These are phyloP conservation scores for Rhabdornis inornatus DNA, from an alignment of 2,113 vertebrate genomes.

Conservation along the genomic window DNA sequence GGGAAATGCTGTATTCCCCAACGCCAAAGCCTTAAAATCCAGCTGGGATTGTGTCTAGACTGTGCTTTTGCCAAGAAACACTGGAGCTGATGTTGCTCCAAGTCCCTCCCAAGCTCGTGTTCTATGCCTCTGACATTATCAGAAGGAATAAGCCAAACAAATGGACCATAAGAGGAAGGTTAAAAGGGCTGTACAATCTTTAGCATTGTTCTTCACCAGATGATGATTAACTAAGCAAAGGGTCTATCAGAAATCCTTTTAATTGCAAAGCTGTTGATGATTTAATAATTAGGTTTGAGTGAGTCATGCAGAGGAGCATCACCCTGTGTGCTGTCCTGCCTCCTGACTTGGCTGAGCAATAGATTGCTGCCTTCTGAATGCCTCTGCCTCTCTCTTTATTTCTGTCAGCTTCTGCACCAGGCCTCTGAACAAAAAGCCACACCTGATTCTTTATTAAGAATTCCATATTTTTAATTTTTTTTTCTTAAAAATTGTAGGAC, in stretches of 20 bases:
- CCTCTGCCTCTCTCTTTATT: background rate
- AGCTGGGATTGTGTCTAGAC: background rate
- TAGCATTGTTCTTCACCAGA: background rate
- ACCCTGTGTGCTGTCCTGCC: background rate
- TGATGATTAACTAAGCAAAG: background rate
- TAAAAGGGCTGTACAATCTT: background rate
- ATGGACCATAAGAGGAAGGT: background rate
- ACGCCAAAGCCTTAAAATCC: accelerated
- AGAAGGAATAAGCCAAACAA: background rate
- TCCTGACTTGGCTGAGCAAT: background rate
- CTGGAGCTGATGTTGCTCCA: background rate
- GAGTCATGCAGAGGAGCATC: background rate
- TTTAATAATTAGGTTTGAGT: background rate
- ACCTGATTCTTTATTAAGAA: background rate
- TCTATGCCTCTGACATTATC: background rate
- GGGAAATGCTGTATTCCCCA: background rate
- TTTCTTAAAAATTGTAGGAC: background rate
- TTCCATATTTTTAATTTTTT: accelerated
- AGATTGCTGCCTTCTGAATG: background rate
- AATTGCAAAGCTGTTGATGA: background rate
- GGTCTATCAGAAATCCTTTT: background rate
- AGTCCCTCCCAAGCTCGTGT: background rate
- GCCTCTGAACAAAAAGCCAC: background rate
- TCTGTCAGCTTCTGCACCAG: background rate
- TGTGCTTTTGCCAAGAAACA: background rate